Percentiles rank a stretch among this genome's conserved stretches.
These are phyloP conservation scores for Lota lota DNA, from an alignment of 2,113 vertebrate species.

Conservation along the genomic window DNA sequence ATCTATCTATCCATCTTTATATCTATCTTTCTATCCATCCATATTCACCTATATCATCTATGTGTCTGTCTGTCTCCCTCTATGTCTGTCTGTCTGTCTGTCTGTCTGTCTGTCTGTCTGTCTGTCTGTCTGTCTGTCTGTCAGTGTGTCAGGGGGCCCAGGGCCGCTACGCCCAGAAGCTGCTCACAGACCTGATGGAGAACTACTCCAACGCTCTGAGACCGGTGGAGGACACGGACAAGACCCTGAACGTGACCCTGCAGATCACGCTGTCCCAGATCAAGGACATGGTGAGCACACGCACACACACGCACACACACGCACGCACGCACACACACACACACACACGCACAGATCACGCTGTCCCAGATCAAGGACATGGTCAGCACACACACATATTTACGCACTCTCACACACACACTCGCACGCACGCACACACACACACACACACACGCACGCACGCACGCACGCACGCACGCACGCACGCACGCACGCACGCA, in stretches of 20 bases:
- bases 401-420: no score
- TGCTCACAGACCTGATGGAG: slow-evolving; percentile 89
- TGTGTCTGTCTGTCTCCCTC: neutral
- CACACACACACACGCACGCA: no score
- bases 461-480: no score
- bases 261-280: slow-evolving; percentile 97
- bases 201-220: slow-evolving; percentile 88
- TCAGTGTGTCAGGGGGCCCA: slow-evolving; percentile 83
- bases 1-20: no score
- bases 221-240: slow-evolving; percentile 94
- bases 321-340: no score
- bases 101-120: neutral
- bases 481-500: no score
- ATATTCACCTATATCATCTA: no score
- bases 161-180: slow-evolving; percentile 91
- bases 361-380: no score
- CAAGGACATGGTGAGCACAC: slow-evolving; percentile 93
- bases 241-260: slow-evolving; percentile 90
- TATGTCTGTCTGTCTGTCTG: neutral
- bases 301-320: neutral
- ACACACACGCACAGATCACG: no score
- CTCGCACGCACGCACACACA: no score
- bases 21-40: neutral
- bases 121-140: slow-evolving; percentile 10
- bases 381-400: no score